Evolutionary conservation across 2,113 vertebrate species (phyloP).

Genomic region (Tupaia tana): DNA sequence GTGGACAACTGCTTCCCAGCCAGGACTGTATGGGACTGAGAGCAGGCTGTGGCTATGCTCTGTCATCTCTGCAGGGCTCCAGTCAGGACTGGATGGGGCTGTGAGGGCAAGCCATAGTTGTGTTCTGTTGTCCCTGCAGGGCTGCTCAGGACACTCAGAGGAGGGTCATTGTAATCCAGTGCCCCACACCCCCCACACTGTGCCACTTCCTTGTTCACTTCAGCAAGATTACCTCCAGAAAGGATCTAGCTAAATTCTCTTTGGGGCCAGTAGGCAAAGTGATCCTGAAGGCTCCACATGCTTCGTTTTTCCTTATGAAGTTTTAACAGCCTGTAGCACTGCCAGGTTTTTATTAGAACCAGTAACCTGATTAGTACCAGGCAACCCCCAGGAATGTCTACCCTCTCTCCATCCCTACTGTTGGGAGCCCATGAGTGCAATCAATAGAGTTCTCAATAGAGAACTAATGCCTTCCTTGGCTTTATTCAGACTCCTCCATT

Average conservation of each 20-base stretch:
- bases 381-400: neutral
- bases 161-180: fast-evolving
- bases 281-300: neutral
- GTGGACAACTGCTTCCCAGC: too few species aligned
- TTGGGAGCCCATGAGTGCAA: neutral
- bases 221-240: neutral
- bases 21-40: too few species aligned
- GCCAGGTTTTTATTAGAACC: neutral
- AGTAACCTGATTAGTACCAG: neutral
- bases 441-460: neutral
- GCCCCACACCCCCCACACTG: too few species aligned
- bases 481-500: neutral
- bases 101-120: neutral
- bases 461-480: neutral
- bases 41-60: neutral
- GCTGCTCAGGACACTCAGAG: neutral
- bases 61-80: neutral
- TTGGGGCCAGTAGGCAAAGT: neutral
- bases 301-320: neutral
- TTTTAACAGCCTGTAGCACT: neutral
- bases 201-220: neutral
- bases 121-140: neutral
- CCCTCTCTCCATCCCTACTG: neutral
- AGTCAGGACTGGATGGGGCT: too few species aligned
- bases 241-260: neutral